Percentiles rank a stretch among this genome's conserved stretches.
Evolutionary conservation across 2,113 vertebrate genomes (phyloP).

Genomic region (Cettia cetti): DNA sequence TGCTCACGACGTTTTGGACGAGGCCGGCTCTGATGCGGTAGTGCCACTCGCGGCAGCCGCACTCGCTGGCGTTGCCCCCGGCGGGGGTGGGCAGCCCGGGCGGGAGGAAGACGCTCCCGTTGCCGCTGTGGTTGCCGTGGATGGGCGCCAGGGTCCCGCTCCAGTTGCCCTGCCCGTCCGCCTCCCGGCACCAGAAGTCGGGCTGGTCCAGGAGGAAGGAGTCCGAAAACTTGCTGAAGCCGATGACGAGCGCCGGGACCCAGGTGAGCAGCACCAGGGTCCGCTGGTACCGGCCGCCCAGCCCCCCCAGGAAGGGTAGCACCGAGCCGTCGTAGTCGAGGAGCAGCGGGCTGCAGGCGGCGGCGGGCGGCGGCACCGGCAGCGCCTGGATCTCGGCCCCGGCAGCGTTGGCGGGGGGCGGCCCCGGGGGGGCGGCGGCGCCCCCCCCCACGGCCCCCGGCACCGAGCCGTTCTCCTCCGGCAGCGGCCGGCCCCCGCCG

Average conservation of each 20-base stretch:
- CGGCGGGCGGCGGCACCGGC: conserved; percentile 26
- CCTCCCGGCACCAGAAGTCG: conserved; percentile 80
- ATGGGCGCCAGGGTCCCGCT: conserved; percentile 53
- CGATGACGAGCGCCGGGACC: conserved; percentile 93
- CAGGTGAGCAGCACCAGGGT: conserved; percentile 95
- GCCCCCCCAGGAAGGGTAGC: conserved; percentile 89
- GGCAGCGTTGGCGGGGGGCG: conserved; percentile 17
- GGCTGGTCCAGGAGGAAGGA: conserved; percentile 92
- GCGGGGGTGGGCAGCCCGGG: conserved; percentile 34
- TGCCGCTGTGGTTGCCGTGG: not conserved
- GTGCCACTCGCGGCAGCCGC: conserved; percentile 83
- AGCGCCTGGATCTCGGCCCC: conserved; percentile 70
- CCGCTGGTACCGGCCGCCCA: conserved; percentile 84
- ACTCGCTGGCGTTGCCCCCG: conserved; percentile 67
- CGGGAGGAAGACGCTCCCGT: conserved; percentile 30
- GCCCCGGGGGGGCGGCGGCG: not conserved
- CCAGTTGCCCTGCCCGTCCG: conserved; percentile 72
- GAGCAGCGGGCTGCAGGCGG: conserved; percentile 77
- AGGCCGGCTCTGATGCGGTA: conserved; percentile 90
- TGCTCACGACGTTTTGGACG: conserved; percentile 93
- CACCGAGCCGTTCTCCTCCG: conserved; percentile 74
- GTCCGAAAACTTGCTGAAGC: conserved; percentile 96
- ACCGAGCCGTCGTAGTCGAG: conserved; percentile 90
- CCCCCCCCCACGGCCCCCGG: conserved; percentile 53
- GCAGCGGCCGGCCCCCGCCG: conserved; percentile 50